Conservation (phyloP, 2,797 vertebrate genomes). For the Lophura swinhoii region DNA sequence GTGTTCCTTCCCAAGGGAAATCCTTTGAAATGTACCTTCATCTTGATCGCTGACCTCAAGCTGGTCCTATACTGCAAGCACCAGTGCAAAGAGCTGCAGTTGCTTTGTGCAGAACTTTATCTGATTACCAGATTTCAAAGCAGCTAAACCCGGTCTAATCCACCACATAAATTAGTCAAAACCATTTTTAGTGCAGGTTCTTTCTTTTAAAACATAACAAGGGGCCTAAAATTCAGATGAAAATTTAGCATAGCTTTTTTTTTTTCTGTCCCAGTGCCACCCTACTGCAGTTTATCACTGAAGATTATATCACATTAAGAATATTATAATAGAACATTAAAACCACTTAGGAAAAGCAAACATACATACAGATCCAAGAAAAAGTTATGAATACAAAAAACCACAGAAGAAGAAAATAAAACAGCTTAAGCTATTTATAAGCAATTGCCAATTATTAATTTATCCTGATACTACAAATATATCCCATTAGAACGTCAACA, state of each 20-base stretch:
- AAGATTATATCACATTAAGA: slow-evolving; percentile 22
- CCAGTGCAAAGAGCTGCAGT: slow-evolving; percentile 53
- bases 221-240: slow-evolving; percentile 30
- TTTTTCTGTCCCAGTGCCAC: slow-evolving; percentile 9
- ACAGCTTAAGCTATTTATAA: slow-evolving; percentile 3
- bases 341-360: background rate
- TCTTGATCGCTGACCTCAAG: slow-evolving; percentile 75
- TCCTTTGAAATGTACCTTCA: slow-evolving; percentile 79
- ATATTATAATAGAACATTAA: slow-evolving; percentile 16
- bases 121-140: slow-evolving; percentile 81
- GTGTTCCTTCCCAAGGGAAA: slow-evolving; percentile 70
- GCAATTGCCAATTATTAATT: background rate
- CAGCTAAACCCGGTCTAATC: slow-evolving; percentile 65
- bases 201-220: slow-evolving; percentile 41
- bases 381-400: background rate
- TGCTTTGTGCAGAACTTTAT: slow-evolving; percentile 71
- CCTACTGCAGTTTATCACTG: background rate
- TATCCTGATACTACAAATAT: background rate
- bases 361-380: background rate
- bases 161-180: slow-evolving; percentile 63
- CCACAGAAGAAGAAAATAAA: background rate
- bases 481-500: background rate
- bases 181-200: slow-evolving; percentile 61
- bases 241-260: background rate
- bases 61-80: slow-evolving; percentile 45